phyloP scores from a whole-genome alignment of 2,888 invertebrate species.

The Hyalella azteca region DNA sequence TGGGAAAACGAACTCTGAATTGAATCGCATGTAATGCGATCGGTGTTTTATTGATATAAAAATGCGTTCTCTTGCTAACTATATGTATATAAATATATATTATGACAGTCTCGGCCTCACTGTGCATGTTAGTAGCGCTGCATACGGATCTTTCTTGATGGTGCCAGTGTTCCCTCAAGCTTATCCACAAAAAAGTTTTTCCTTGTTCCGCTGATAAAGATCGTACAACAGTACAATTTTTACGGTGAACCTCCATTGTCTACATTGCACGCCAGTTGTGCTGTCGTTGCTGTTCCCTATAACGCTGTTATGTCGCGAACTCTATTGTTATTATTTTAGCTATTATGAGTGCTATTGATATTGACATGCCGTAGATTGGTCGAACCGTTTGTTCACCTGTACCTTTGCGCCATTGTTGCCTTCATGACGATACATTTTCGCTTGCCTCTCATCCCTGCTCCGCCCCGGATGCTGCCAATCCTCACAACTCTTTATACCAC shows the following conservation, averaged over 20 bases:
- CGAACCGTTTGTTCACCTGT: conserved; percentile 25
- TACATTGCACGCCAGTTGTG: neutral
- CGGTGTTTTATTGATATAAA: too few relatives aligned
- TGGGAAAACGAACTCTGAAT: too few relatives aligned
- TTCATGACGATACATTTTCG: neutral
- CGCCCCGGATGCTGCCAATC: conserved; percentile 23
- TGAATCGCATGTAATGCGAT: too few relatives aligned
- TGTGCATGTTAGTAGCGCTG: too few relatives aligned
- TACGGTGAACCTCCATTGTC: neutral
- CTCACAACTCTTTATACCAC: conserved; percentile 27
- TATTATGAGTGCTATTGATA: conserved; percentile 25
- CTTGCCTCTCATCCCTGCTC: neutral
- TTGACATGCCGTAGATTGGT: conserved; percentile 10
- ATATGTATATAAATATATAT: too few relatives aligned
- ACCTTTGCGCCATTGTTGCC: conserved; percentile 35
- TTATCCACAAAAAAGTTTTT: neutral
- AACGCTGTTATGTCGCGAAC: neutral
- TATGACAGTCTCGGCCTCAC: too few relatives aligned
- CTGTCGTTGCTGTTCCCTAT: neutral
- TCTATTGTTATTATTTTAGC: conserved; percentile 10
- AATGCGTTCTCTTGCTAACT: too few relatives aligned
- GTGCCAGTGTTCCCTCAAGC: neutral
- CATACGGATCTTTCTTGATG: neutral
- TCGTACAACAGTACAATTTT: neutral
- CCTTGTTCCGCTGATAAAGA: neutral